Conservation (phyloP, 2,113 vertebrate genomes). For the Nanorana parkeri region DNA sequence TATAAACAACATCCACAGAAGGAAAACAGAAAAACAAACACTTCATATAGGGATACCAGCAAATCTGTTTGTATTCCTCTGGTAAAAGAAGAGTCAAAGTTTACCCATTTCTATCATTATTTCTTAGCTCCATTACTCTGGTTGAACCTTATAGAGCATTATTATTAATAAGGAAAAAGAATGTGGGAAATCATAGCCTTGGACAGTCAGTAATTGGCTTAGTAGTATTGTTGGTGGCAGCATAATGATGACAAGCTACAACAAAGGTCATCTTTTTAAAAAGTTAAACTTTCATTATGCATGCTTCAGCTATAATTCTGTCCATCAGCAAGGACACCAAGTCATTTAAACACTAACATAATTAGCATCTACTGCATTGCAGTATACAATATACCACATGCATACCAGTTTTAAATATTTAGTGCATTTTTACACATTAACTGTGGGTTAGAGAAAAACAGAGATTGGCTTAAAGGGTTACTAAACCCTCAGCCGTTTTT, state of each 20-base stretch:
- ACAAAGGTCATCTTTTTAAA: conserved; percentile 3
- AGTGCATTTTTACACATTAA: neutral
- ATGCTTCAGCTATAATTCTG: neutral
- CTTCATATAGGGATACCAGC: neutral
- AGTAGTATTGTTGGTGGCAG: neutral
- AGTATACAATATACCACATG: neutral
- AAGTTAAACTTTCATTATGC: neutral
- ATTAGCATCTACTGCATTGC: neutral
- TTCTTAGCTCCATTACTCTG: neutral
- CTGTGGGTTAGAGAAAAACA: neutral
- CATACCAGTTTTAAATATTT: neutral
- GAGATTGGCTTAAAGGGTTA: neutral
- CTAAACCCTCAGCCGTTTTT: too few relatives aligned
- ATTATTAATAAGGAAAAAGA: conserved; percentile 23
- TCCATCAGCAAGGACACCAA: neutral
- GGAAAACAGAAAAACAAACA: too few relatives aligned
- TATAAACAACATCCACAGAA: too few relatives aligned
- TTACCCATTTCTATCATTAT: neutral
- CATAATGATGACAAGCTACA: neutral
- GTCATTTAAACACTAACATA: neutral
- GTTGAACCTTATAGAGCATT: neutral
- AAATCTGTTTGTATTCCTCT: neutral
- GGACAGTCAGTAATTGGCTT: neutral
- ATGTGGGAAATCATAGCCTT: conserved; percentile 23
- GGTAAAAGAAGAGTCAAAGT: neutral